Evolutionary conservation across 2,888 invertebrate species (phyloP).

Genomic region (Prenolepis imparis): DNA sequence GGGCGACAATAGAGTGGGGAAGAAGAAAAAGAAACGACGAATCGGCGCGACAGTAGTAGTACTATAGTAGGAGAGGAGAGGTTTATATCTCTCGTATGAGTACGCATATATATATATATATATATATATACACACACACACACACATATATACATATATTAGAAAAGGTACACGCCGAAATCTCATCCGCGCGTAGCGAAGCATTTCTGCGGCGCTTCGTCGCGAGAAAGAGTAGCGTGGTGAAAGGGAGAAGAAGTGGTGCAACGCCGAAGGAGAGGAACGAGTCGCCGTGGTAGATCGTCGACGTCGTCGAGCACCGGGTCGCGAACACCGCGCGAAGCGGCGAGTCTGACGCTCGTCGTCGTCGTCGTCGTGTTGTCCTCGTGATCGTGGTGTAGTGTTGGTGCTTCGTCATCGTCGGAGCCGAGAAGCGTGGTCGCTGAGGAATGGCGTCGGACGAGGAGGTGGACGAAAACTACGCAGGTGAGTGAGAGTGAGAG

Average conservation of each 20-base stretch:
- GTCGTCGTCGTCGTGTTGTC: background rate
- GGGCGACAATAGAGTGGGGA: conserved; percentile 49
- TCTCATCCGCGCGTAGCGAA: conserved; percentile 67
- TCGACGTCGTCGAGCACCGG: conserved; percentile 1
- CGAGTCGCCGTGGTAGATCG: background rate
- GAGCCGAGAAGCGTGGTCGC: conserved; percentile 39
- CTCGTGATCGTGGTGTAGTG: conserved; percentile 15
- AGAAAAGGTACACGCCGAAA: conserved; percentile 68
- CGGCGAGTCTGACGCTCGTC: background rate
- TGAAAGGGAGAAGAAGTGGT: background rate
- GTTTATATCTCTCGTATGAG: conserved; percentile 56
- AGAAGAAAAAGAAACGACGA: conserved; percentile 70
- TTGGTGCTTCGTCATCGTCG: conserved; percentile 32
- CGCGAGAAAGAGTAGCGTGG: background rate
- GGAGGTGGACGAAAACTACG: conserved; percentile 94
- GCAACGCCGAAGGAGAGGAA: background rate
- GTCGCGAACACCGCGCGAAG: background rate
- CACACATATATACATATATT: background rate
- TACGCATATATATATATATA: conserved; percentile 34
- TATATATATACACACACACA: conserved; percentile 25
- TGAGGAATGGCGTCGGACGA: conserved; percentile 94
- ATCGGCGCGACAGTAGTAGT: conserved; percentile 63
- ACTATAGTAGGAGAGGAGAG: conserved; percentile 47
- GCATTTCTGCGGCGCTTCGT: conserved; percentile 75
- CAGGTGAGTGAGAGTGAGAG: conserved; percentile 89